These are phyloP conservation scores for Ecdyonurus torrentis DNA, from an alignment of 2,888 invertebrate species.

Conservation along the genomic window DNA sequence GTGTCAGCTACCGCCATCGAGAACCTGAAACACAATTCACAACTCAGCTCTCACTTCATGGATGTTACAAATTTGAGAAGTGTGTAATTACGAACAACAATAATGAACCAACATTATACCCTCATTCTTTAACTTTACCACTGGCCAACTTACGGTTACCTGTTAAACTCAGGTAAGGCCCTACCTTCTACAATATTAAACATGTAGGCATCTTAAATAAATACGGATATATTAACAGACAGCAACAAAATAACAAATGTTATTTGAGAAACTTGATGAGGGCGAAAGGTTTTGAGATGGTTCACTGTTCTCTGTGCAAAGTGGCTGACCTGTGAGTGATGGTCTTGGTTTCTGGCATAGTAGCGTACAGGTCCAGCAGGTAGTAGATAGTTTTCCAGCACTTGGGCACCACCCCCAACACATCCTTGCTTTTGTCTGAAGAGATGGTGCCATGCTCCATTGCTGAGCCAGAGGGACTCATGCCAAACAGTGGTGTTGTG, in stretches of 20 bases:
- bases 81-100: neutral
- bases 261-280: too few species aligned
- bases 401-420: constrained; percentile 33
- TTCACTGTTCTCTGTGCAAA: constrained; percentile 34
- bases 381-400: constrained; percentile 94
- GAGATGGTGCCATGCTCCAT: constrained; percentile 32
- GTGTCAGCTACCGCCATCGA: constrained; percentile 47
- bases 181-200: too few species aligned
- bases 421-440: constrained; percentile 31
- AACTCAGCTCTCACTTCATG: neutral
- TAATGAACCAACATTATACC: constrained; percentile 9
- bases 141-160: too few species aligned
- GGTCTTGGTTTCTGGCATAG: constrained; percentile 88
- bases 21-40: constrained; percentile 32
- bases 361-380: constrained; percentile 80
- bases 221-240: neutral
- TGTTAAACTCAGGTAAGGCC: too few species aligned
- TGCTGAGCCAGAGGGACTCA: constrained; percentile 41
- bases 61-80: neutral
- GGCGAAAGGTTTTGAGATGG: too few species aligned
- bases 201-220: too few species aligned
- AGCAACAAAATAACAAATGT: constrained; percentile 5
- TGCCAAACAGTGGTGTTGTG: constrained; percentile 48
- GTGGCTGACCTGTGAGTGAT: too few species aligned
- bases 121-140: constrained; percentile 11